Evolutionary conservation across 2,113 vertebrate species (phyloP).

Genomic region (Bombycilla garrulus): DNA sequence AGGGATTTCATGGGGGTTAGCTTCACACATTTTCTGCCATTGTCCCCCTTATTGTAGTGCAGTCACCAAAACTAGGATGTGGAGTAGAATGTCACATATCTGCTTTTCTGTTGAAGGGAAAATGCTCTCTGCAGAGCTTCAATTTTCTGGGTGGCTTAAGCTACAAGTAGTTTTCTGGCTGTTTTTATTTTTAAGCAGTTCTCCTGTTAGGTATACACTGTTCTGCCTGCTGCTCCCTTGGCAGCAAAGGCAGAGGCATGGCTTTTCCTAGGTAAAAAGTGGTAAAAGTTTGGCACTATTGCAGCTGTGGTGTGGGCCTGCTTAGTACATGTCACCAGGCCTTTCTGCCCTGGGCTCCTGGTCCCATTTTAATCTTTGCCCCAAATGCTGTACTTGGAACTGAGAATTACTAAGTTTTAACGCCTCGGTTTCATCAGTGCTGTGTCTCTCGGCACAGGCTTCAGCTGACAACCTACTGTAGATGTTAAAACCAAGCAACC

Average conservation of each 20-base stretch:
- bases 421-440: accelerated
- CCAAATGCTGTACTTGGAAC: neutral
- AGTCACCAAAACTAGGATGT: neutral
- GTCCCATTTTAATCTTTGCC: neutral
- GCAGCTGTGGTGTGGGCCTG: neutral
- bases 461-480: neutral
- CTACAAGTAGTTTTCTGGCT: neutral
- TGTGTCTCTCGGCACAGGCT: neutral
- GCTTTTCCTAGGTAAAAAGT: neutral
- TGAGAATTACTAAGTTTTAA: neutral
- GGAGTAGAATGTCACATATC: neutral
- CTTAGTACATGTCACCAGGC: neutral
- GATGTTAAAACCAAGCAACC: neutral
- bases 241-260: neutral
- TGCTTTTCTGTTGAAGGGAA: neutral
- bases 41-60: neutral
- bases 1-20: neutral
- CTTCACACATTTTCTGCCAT: neutral
- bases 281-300: neutral
- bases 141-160: neutral
- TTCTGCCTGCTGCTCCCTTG: neutral
- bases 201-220: neutral
- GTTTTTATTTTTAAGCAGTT: neutral
- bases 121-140: neutral
- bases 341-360: neutral